phyloP scores from a whole-genome alignment of 2,797 vertebrate genomes.

The Cyprinodon diabolis region DNA sequence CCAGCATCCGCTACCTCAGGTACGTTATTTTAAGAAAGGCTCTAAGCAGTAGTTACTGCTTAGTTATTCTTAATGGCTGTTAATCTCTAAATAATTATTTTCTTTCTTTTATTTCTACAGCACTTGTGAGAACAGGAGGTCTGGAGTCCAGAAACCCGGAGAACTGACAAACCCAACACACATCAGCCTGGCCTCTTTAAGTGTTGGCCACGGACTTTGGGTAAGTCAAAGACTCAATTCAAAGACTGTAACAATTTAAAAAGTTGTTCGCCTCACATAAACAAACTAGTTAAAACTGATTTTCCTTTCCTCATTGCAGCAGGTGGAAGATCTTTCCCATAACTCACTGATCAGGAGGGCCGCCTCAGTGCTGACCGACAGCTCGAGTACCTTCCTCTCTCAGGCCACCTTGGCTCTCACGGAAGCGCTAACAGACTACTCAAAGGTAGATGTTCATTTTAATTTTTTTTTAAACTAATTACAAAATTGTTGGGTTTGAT shows the following conservation, averaged over 20 bases:
- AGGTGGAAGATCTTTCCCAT: conserved; percentile 85
- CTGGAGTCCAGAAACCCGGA: conserved; percentile 41
- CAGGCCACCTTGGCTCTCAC: conserved; percentile 90
- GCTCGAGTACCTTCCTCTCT: conserved; percentile 91
- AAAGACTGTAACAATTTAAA: not conserved
- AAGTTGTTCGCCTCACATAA: not conserved
- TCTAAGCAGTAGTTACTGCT: not conserved
- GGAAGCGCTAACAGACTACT: conserved; percentile 88
- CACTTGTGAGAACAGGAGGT: conserved; percentile 52
- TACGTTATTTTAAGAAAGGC: conserved; percentile 28
- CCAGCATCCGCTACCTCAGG: conserved; percentile 65
- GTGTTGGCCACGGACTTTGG: conserved; percentile 53
- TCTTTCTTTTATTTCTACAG: conserved; percentile 32
- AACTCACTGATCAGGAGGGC: conserved; percentile 90
- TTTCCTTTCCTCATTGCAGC: conserved; percentile 26
- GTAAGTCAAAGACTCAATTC: not conserved
- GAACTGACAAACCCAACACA: conserved; percentile 41
- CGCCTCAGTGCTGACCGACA: conserved; percentile 89
- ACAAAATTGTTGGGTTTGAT: not conserved
- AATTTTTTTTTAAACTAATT: not conserved
- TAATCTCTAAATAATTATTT: not conserved
- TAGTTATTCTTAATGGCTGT: not conserved
- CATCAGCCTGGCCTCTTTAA: conserved; percentile 50
- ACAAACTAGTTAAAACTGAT: not conserved
- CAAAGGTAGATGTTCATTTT: conserved; percentile 80